Base-by-base conservation (phyloP, 2,888 invertebrate genomes). In the Unio delphinus region DNA sequence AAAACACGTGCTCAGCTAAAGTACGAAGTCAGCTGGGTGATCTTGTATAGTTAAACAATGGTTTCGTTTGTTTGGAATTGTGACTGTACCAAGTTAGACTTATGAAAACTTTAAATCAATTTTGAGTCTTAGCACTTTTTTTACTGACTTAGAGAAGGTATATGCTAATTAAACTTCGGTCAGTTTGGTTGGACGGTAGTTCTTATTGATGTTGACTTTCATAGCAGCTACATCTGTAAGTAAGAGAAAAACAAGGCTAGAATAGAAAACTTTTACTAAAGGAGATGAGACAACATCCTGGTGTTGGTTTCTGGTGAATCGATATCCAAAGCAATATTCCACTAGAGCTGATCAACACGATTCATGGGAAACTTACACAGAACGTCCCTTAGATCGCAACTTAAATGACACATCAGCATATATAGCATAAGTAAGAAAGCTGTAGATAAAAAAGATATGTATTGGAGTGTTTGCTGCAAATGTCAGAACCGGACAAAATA, bases 241-340 rank as follows among this genome's bases (percentile, higher is more conserved):
- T 80, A 77, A 57, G 84, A 84, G 68, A 77, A 82, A 34, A 72
- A 79, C 26, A 80, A 78, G 70, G 80, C 82, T 1, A 55, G 73
- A 62, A 73, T 77, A 76, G 80, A 80, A 55, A 73, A 73, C 63
- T 72, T 76, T 17, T 76, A 72, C 55, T 67, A 69, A 1, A 56
- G 72, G 28, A 54, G 61, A n/a, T 61, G 68, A 28, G n/a, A 57
- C 54, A 63, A 23, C 34, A 60, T 67, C 55, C 15, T 73, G 23
- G 3, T 73, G 17, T 57, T 70, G 34, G 66, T 70, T 1, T 56
- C 61, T 56, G 64, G 60, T 45, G 72, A 67, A 30, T 34, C 64
- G 15, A 55, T 72, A 17, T 30, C 61, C 3, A n/a, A 28, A 58
- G 7, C 20, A 11, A 59, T 6, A 55, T 70, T 61, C 55, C 74